Evolutionary conservation across 1,140 invertebrate species (phyloP).

Genomic region (Agrypnia vestita): DNA sequence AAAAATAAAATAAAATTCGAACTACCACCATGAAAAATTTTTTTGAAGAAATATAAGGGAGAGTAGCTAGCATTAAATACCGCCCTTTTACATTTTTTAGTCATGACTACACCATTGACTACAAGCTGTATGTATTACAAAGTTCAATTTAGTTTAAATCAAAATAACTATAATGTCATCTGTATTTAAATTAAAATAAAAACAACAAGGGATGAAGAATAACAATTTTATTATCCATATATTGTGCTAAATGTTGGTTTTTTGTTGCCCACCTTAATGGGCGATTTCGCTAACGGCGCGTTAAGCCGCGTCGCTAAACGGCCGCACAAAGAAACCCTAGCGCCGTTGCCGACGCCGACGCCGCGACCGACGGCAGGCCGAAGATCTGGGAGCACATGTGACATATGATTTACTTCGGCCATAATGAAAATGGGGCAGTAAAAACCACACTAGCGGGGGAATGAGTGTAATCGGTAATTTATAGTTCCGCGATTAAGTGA

Average conservation of each 20-base stretch:
- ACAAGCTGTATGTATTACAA: no score
- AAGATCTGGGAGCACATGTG: slow-evolving; percentile 44
- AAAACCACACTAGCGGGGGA: slow-evolving; percentile 31
- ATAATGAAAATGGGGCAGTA: slow-evolving; percentile 49
- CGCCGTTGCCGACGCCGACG: no score
- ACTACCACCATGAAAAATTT: no score
- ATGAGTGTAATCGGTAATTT: slow-evolving; percentile 49
- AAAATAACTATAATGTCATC: no score
- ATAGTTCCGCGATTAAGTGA: slow-evolving; percentile 47
- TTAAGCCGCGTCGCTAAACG: slow-evolving; percentile 15
- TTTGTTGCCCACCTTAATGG: slow-evolving; percentile 11
- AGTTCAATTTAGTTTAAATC: no score
- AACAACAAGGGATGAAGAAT: no score
- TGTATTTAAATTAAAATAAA: no score
- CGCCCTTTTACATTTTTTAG: no score
- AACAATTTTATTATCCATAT: background rate
- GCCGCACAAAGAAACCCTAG: background rate
- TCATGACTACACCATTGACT: no score
- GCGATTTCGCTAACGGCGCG: slow-evolving; percentile 5
- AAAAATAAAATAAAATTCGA: no score
- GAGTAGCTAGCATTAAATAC: no score
- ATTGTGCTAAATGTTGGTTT: background rate
- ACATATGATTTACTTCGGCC: slow-evolving; percentile 39
- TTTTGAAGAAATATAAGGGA: no score
- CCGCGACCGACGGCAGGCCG: background rate